phyloP scores from a whole-genome alignment of 2,797 vertebrate species.

The Acrocephalus scirpaceus region DNA sequence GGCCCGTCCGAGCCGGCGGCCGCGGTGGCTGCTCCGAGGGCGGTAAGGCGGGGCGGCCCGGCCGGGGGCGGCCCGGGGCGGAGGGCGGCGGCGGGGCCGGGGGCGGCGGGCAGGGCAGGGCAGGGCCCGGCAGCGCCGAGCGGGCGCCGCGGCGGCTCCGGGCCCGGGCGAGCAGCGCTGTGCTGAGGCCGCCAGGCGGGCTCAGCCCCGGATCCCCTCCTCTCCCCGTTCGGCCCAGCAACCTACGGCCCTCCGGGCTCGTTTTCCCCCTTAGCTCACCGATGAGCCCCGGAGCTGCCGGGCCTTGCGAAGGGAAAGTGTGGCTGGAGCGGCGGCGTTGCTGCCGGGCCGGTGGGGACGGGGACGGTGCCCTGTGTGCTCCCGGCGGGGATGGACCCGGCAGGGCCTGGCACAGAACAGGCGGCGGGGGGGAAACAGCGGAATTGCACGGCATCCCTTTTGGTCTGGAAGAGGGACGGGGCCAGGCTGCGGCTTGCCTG shows the following conservation, averaged over 20 bases:
- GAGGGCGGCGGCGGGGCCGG: not conserved
- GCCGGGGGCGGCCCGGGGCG: not conserved
- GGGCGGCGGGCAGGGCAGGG: not conserved
- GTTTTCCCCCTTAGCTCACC: accelerated
- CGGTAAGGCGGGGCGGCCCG: not conserved
- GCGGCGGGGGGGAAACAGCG: not conserved
- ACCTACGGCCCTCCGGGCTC: too few species aligned
- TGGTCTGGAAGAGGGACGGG: accelerated
- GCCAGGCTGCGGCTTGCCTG: not conserved
- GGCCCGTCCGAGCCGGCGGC: not conserved
- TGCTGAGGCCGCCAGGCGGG: not conserved
- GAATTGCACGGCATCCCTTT: not conserved
- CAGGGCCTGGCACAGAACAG: accelerated
- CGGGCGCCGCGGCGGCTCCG: not conserved
- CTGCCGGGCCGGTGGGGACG: not conserved
- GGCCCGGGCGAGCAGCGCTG: not conserved
- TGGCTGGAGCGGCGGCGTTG: not conserved
- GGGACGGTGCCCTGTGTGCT: not conserved
- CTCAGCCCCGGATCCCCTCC: not conserved
- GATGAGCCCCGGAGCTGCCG: not conserved
- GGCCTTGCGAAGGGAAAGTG: not conserved
- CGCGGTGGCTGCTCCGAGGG: not conserved
- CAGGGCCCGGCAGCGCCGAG: not conserved
- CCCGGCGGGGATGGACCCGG: accelerated
- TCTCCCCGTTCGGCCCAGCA: too few species aligned